Evolutionary conservation across 2,888 invertebrate species (phyloP).

Genomic region (Diarsia dahlii): DNA sequence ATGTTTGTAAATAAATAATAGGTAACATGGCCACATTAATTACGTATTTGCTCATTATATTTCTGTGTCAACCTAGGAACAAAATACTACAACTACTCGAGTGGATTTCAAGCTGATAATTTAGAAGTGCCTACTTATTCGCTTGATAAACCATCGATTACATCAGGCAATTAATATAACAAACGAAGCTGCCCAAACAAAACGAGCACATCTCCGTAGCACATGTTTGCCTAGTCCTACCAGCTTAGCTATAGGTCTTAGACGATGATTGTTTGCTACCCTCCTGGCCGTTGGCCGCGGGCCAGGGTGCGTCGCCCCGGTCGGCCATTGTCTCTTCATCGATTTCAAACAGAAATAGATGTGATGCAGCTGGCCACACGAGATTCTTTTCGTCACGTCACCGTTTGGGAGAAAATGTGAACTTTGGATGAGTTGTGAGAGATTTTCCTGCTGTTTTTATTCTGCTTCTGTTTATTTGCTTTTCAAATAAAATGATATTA

Average conservation of each 20-base stretch:
- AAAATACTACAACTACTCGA: conserved; percentile 19
- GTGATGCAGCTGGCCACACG: conserved; percentile 53
- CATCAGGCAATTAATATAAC: conserved; percentile 14
- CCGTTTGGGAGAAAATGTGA: conserved; percentile 23
- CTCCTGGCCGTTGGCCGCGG: conserved; percentile 70
- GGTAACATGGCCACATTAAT: neutral
- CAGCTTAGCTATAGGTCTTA: conserved; percentile 40
- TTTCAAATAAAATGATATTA: neutral
- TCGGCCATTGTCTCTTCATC: conserved; percentile 73
- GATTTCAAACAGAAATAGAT: conserved; percentile 69
- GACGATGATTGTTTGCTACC: conserved; percentile 62
- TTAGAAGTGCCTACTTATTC: conserved; percentile 6
- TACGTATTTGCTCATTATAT: conserved; percentile 5
- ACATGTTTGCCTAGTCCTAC: conserved; percentile 31
- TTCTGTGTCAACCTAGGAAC: conserved; percentile 10
- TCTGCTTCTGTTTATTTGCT: neutral
- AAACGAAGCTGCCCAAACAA: conserved; percentile 19
- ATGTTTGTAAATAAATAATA: neutral
- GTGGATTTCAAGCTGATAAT: conserved; percentile 21
- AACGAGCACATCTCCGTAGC: neutral
- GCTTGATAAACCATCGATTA: conserved; percentile 13
- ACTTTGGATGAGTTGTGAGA: conserved; percentile 17
- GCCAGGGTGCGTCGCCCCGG: conserved; percentile 75
- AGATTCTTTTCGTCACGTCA: conserved; percentile 46
- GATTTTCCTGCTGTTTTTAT: neutral